A percentile compares a stretch with the other conserved stretches of the same genome.
These are phyloP conservation scores for Spheniscus mendiculus DNA, from an alignment of 2,113 vertebrate genomes.

Conservation along the genomic window DNA sequence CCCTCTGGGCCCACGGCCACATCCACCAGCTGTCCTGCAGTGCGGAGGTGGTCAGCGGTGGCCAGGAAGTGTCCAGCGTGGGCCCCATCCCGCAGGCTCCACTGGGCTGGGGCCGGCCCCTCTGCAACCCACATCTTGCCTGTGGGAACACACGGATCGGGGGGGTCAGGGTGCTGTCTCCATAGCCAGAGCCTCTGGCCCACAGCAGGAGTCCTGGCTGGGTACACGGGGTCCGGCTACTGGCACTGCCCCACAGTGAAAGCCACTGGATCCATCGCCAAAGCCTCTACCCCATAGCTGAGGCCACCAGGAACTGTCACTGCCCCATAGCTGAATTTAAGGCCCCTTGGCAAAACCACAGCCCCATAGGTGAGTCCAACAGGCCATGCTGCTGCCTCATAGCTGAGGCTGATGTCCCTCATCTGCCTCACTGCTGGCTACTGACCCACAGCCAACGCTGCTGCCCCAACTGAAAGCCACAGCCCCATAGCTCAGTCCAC, in stretches of 20 bases:
- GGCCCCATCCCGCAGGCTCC: conserved; percentile 6
- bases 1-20: conserved; percentile 23
- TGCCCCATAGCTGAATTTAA: background rate
- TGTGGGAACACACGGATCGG: background rate
- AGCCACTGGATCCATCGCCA: background rate
- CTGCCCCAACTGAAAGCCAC: background rate
- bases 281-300: background rate
- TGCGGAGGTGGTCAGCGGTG: background rate
- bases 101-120: background rate
- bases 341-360: background rate
- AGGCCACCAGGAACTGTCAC: background rate
- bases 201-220: background rate
- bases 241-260: background rate
- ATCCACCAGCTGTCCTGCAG: conserved; percentile 20
- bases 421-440: background rate
- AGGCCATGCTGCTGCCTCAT: rapidly evolving
- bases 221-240: background rate
- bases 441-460: rapidly evolving
- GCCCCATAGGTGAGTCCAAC: background rate
- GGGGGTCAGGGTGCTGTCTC: background rate
- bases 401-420: background rate
- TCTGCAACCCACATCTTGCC: conserved; percentile 55
- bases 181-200: background rate
- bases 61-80: conserved; percentile 4
- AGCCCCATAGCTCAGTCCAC: background rate